phyloP scores from a whole-genome alignment of 2,113 vertebrate genomes.

The Vidua chalybeata region DNA sequence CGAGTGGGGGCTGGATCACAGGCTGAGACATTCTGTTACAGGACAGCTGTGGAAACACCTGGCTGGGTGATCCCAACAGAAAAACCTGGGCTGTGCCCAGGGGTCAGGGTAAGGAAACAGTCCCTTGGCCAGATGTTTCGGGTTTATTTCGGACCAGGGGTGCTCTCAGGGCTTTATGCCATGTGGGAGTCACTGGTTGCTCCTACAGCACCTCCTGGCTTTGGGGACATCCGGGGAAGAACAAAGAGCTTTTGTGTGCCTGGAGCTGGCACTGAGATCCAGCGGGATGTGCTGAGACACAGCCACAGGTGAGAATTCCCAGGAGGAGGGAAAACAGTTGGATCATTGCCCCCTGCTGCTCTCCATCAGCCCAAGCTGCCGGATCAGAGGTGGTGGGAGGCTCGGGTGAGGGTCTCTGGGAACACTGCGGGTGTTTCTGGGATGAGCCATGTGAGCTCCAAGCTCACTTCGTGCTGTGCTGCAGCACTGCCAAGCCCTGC shows the following conservation, averaged over 20 bases:
- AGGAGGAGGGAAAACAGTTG: accelerated
- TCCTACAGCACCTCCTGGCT: background rate
- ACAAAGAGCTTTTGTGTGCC: accelerated
- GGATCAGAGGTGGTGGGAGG: accelerated
- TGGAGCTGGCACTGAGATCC: background rate
- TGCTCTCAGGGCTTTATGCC: background rate
- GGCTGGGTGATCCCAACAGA: background rate
- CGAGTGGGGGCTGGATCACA: accelerated
- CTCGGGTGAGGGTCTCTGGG: background rate
- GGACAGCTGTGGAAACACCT: background rate
- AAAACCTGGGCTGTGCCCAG: background rate
- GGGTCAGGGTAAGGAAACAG: accelerated
- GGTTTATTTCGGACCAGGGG: accelerated
- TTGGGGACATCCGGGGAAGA: background rate
- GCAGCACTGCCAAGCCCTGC: background rate
- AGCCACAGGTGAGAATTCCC: background rate
- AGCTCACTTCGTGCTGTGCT: background rate
- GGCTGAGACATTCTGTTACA: accelerated
- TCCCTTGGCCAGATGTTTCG: background rate
- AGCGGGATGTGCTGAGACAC: accelerated
- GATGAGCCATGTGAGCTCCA: accelerated
- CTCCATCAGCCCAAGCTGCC: accelerated
- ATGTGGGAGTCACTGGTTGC: accelerated
- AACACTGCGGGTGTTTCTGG: background rate
- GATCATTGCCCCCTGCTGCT: background rate